Evolutionary conservation across 1,140 invertebrate genomes (phyloP).

Genomic region (Maniola jurtina): DNA sequence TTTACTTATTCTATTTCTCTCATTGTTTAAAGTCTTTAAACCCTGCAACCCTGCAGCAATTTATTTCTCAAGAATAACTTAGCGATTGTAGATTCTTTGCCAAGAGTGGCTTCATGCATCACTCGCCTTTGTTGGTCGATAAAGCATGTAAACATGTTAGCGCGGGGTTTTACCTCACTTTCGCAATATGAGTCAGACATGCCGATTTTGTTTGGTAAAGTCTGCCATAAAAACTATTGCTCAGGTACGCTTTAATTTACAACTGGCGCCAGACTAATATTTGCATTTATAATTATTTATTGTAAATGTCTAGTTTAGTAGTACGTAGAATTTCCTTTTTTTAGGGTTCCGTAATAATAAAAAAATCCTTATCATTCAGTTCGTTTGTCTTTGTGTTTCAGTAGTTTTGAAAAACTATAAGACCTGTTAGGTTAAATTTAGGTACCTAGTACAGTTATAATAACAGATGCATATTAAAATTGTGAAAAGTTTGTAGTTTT

Average conservation of each 20-base stretch:
- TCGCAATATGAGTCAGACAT: not conserved
- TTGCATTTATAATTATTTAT: slow-evolving; percentile 1
- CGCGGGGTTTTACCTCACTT: slow-evolving; percentile 1
- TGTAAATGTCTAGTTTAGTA: not conserved
- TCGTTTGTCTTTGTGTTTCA: too few relatives aligned
- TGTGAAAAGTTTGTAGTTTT: too few relatives aligned
- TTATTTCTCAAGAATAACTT: not conserved
- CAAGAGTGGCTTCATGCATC: not conserved
- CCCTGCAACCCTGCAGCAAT: not conserved
- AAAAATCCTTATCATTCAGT: too few relatives aligned
- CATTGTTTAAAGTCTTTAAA: too few relatives aligned
- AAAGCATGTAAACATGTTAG: not conserved
- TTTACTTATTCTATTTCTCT: too few relatives aligned
- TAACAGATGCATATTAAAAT: too few relatives aligned
- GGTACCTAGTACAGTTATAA: too few relatives aligned
- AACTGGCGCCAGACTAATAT: not conserved
- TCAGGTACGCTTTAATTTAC: not conserved
- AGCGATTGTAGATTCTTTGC: not conserved
- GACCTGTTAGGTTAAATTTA: too few relatives aligned
- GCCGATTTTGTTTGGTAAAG: not conserved
- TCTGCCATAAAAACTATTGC: not conserved
- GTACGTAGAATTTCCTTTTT: too few relatives aligned
- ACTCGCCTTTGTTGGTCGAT: not conserved
- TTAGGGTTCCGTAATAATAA: too few relatives aligned
- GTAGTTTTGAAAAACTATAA: too few relatives aligned